Conservation (phyloP, 2,888 invertebrate genomes). For the Leptinotarsa tumamoca region DNA sequence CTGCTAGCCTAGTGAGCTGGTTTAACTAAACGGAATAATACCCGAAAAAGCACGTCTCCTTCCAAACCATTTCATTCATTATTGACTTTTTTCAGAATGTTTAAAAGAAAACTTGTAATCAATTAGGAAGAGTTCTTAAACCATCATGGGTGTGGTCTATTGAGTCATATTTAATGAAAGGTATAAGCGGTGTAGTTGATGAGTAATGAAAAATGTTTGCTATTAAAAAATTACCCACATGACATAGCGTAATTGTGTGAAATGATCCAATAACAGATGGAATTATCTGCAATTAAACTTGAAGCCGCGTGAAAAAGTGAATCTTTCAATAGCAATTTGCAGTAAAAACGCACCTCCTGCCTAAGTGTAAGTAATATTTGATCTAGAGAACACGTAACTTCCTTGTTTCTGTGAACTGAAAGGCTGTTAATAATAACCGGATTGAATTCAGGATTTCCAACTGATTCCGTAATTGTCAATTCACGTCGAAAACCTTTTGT, state of each 20-base stretch:
- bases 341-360: constrained; percentile 6
- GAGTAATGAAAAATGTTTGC: not conserved
- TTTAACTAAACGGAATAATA: no score
- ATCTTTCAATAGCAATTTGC: constrained; percentile 3
- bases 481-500: no score
- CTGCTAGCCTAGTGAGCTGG: no score
- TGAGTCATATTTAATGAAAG: not conserved
- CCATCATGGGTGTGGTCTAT: not conserved
- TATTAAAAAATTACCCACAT: not conserved
- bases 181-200: not conserved
- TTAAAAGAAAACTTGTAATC: no score
- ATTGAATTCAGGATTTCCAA: not conserved
- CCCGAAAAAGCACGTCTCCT: no score
- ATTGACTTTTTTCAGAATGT: no score
- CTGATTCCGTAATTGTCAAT: not conserved
- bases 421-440: not conserved
- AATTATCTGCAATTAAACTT: not conserved
- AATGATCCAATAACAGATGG: not conserved
- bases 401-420: constrained; percentile 4
- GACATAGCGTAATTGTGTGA: not conserved
- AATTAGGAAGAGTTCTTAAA: not conserved
- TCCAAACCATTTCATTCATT: no score
- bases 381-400: constrained; percentile 9
- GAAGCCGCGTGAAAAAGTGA: not conserved
- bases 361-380: constrained; percentile 7